Evolutionary conservation across 2,797 vertebrate species (phyloP).

Genomic region (Sparidentex hasta): DNA sequence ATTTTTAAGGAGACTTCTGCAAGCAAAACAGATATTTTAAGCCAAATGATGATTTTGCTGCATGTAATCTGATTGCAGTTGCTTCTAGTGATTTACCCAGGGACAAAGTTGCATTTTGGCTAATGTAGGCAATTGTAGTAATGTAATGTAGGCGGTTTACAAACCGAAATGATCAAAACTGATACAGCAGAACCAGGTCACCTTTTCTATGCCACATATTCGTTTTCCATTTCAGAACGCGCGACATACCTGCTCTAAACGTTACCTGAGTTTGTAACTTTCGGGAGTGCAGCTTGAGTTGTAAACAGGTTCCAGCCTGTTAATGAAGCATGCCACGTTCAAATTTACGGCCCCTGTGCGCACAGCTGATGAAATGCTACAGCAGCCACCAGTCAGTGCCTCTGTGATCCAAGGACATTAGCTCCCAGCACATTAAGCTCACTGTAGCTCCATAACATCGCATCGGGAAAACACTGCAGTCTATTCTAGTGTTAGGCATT

Average conservation of each 20-base stretch:
- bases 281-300: background rate
- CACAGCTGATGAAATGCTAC: constrained; percentile 28
- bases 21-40: no score
- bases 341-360: background rate
- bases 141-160: no score
- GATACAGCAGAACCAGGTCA: no score
- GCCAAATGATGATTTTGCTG: no score
- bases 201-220: no score
- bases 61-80: no score
- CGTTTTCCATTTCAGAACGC: no score
- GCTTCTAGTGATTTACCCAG: no score
- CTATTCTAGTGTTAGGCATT: constrained; percentile 14
- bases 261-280: background rate
- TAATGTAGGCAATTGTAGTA: no score
- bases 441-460: constrained; percentile 4
- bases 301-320: background rate
- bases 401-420: constrained; percentile 32
- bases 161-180: no score
- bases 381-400: constrained; percentile 28
- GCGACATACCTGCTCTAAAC: background rate
- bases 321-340: background rate
- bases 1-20: no score
- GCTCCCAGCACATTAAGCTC: constrained; percentile 30
- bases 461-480: constrained; percentile 24
- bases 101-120: no score